Evolutionary conservation across 64 coral and sea anemone species (phyloP).

Genomic region (Porites australiensis): DNA sequence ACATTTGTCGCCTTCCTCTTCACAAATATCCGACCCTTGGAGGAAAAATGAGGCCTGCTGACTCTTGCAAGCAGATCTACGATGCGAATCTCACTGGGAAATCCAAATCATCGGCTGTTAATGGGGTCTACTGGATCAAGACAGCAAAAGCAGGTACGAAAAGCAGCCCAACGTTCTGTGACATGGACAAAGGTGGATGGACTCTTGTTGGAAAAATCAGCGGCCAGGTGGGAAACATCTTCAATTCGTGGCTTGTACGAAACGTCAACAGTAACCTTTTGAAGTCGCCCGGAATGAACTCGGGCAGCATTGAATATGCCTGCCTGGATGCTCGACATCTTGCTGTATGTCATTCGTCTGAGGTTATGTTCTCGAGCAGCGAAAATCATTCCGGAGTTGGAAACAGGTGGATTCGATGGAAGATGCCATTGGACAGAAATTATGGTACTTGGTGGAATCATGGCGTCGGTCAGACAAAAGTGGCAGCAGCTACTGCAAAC

Average conservation of each 20-base stretch:
- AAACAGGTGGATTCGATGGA: constrained; percentile 73
- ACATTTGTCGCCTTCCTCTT: constrained; percentile 31
- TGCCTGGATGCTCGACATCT: constrained; percentile 76
- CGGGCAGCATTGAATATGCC: constrained; percentile 1
- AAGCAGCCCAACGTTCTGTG: constrained; percentile 67
- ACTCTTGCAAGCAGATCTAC: constrained; percentile 85
- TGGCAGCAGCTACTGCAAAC: neutral
- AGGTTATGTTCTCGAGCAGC: constrained; percentile 73
- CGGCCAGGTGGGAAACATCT: constrained; percentile 67
- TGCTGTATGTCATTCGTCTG: constrained; percentile 49
- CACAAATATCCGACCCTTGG: constrained; percentile 7
- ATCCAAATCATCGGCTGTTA: constrained; percentile 11
- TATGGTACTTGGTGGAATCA: constrained; percentile 71
- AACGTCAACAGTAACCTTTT: constrained; percentile 54
- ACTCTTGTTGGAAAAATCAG: constrained; percentile 90
- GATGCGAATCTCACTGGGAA: constrained; percentile 32
- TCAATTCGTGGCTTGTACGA: constrained; percentile 64
- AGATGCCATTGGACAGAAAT: constrained; percentile 57
- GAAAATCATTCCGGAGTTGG: constrained; percentile 61
- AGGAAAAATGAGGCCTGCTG: constrained; percentile 55
- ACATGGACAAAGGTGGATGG: constrained; percentile 85
- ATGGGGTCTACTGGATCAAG: constrained; percentile 84
- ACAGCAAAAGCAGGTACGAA: constrained; percentile 20
- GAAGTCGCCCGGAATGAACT: constrained; percentile 37
- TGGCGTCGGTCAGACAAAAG: constrained; percentile 26